Base-by-base conservation (phyloP, 2,888 invertebrate genomes). In the Agriotes lineatus region DNA sequence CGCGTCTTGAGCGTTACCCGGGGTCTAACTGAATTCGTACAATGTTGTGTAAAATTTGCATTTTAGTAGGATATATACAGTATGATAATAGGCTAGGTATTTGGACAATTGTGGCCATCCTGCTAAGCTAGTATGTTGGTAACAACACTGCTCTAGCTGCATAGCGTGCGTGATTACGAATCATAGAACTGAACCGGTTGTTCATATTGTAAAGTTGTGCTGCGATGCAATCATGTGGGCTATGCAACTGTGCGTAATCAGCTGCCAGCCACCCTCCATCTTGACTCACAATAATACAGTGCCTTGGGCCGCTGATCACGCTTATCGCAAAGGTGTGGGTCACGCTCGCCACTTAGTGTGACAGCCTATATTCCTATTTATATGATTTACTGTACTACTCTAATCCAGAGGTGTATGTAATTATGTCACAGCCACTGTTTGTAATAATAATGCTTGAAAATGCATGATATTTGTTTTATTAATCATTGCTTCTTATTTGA, bases 401-500 rank as follows among this genome's bases (percentile, higher is more conserved):
- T 85, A 85, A 85, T 85, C 84, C 84, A 84, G 84, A 84, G 84
- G 85, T 86, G 85, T 86, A 86, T 86, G 86, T 86, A 86, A 85
- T 82, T 78, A 79, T 79, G 78, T 84, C 84, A 85, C 84, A 85
- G 90, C 91, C 91, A 91, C 91, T 89, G 88, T 89, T 89, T 89
- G 89, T 92, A 92, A 92, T 92, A 92, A 92, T 92, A 92, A 92
- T 91, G 92, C 92, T 92, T 92, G 88, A 88, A 89, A 89, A 90
- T 92, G 92, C 92, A 92, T 92, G 92, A 90, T 91, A 91, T 91
- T 91, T 91, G 91, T 92, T 92, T 92, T 87, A 89, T 88, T 89
- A 88, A 85, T 85, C 83, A 83, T 83, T 80, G 83, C 82, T 83
- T 82, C 78, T 82, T 83, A 81, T 82, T 77, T 84, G 80, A 77